These are phyloP conservation scores for Hypena proboscidalis DNA, from an alignment of 2,888 invertebrate genomes.

Conservation along the genomic window DNA sequence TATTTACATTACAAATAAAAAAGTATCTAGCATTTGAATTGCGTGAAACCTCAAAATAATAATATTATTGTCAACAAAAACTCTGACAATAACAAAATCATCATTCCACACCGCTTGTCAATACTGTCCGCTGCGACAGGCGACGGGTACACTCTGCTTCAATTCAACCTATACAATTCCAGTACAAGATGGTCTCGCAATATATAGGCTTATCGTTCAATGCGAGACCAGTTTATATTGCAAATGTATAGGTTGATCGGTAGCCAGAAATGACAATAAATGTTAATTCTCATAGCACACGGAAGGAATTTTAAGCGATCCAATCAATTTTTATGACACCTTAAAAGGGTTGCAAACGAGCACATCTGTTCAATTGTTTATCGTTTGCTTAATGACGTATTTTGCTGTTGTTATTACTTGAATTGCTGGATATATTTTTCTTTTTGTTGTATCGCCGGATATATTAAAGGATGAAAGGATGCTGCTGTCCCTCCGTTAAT, in stretches of 20 bases:
- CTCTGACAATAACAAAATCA: neutral
- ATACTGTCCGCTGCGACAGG: constrained; percentile 13
- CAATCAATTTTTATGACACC: constrained; percentile 38
- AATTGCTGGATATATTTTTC: constrained; percentile 2
- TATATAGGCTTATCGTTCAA: too few species aligned
- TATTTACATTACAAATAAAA: too few species aligned
- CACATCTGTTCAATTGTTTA: constrained; percentile 31
- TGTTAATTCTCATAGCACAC: constrained; percentile 36
- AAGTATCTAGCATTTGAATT: too few species aligned
- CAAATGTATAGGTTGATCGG: too few species aligned
- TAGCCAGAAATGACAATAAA: constrained; percentile 34
- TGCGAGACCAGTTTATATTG: too few species aligned
- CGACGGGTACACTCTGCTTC: too few species aligned
- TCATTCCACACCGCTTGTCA: neutral
- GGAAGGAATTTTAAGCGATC: constrained; percentile 30
- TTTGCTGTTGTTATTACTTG: constrained; percentile 13
- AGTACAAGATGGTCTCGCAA: too few species aligned
- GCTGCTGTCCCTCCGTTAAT: too few species aligned
- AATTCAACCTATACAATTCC: too few species aligned
- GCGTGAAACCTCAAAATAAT: neutral
- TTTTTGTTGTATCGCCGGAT: too few species aligned
- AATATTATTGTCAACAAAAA: neutral
- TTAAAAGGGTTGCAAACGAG: constrained; percentile 37
- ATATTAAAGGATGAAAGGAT: too few species aligned
- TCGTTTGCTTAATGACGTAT: constrained; percentile 15